These are phyloP conservation scores for Cecidostiba fungosa DNA, from an alignment of 2,888 invertebrate genomes.

Conservation along the genomic window DNA sequence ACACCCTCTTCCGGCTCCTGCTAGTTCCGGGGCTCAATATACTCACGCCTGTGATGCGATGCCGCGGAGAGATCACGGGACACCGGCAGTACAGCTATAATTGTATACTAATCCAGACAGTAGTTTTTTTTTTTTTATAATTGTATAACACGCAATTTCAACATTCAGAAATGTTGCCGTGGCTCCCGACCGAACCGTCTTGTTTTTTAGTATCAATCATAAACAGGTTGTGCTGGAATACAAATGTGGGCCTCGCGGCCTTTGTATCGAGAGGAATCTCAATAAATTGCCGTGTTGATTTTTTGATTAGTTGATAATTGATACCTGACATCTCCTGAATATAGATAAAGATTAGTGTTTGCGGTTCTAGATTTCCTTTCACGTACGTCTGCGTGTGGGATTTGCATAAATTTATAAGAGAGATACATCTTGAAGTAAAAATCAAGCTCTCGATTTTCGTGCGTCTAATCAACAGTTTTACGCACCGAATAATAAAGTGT, in stretches of 20 bases:
- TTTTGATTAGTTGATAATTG: no score
- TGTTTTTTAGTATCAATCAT: not conserved
- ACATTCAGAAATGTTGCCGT: no score
- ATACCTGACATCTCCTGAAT: no score
- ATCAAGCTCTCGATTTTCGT: not conserved
- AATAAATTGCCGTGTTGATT: slow-evolving; percentile 2
- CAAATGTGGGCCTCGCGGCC: not conserved
- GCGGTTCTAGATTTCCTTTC: not conserved
- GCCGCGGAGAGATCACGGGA: not conserved
- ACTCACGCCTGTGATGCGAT: not conserved
- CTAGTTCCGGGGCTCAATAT: not conserved
- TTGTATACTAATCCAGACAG: no score
- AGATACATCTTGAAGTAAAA: not conserved
- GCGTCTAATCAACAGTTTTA: no score
- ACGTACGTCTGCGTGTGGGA: not conserved
- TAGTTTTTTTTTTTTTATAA: not conserved
- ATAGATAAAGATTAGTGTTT: not conserved
- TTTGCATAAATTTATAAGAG: not conserved
- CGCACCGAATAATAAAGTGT: not conserved
- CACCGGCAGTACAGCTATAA: no score
- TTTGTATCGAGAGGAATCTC: no score
- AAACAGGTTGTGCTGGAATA: not conserved
- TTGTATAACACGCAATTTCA: no score
- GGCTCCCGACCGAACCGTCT: no score
- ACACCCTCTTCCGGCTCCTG: slow-evolving; percentile 46